Conservation (phyloP, 2,113 vertebrate genomes). For the Struthidea cinerea region DNA sequence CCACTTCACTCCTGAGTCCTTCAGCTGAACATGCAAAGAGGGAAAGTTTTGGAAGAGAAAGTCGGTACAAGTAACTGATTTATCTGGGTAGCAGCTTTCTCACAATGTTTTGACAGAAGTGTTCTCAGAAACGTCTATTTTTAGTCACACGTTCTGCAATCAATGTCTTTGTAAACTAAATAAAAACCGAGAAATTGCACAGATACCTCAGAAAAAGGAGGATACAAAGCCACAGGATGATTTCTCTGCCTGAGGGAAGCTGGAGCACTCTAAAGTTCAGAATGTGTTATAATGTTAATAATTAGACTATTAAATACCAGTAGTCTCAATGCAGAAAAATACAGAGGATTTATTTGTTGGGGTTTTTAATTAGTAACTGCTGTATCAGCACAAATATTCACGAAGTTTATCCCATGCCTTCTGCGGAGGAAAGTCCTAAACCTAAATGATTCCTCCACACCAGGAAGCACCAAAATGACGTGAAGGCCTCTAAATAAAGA, state of each 20-base stretch:
- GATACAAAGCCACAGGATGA: neutral
- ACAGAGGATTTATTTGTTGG: neutral
- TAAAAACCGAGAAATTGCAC: neutral
- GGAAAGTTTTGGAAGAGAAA: neutral
- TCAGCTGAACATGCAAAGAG: neutral
- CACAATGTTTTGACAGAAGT: neutral
- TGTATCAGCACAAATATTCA: neutral
- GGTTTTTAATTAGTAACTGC: neutral
- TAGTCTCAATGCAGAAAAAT: neutral
- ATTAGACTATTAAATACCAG: neutral
- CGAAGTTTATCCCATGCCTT: neutral
- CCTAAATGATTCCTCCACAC: neutral
- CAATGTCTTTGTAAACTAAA: neutral
- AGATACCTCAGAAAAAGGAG: neutral
- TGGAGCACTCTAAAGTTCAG: neutral
- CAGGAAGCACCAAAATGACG: neutral
- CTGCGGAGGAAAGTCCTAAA: neutral
- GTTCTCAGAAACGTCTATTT: neutral
- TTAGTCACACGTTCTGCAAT: neutral
- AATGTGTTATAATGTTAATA: neutral
- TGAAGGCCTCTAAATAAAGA: neutral
- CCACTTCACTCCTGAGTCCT: neutral
- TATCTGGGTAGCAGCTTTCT: neutral
- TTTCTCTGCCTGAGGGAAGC: neutral
- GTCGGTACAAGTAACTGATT: neutral